These are phyloP conservation scores for Orthosia gracilis DNA, from an alignment of 2,888 invertebrate species.

Conservation along the genomic window DNA sequence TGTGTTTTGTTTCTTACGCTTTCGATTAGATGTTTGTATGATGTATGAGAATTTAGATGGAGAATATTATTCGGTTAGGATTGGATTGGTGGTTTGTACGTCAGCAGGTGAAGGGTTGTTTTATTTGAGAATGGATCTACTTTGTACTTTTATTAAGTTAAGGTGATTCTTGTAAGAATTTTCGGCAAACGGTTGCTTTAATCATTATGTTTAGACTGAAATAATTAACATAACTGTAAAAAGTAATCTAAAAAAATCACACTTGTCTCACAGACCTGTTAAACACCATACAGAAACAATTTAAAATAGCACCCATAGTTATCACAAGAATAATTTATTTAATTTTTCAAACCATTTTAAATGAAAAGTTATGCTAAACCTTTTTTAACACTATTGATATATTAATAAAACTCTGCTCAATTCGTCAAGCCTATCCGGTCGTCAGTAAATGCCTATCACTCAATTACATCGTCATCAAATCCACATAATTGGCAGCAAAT, in stretches of 20 bases:
- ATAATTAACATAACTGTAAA: too few species aligned
- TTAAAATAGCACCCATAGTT: too few species aligned
- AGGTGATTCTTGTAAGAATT: too few species aligned
- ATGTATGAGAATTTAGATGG: conserved; percentile 33
- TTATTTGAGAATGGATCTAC: not conserved
- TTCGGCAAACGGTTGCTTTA: too few species aligned
- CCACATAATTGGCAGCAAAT: conserved; percentile 45
- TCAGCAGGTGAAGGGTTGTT: not conserved
- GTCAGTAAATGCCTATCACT: conserved; percentile 41
- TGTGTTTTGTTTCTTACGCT: conserved; percentile 68
- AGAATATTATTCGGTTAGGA: not conserved
- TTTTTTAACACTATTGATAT: not conserved
- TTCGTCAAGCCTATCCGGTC: conserved; percentile 23
- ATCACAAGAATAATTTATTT: too few species aligned
- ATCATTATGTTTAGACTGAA: too few species aligned
- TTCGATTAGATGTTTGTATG: conserved; percentile 53
- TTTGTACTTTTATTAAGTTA: too few species aligned
- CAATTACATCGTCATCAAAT: conserved; percentile 43
- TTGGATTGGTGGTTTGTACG: not conserved
- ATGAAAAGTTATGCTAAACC: not conserved
- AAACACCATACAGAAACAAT: too few species aligned
- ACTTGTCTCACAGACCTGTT: too few species aligned
- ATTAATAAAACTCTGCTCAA: conserved; percentile 23
- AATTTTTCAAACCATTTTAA: too few species aligned
- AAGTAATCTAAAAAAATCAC: too few species aligned